Evolutionary conservation across 1,140 invertebrate species (phyloP).

Genomic region (Triops cancriformis): DNA sequence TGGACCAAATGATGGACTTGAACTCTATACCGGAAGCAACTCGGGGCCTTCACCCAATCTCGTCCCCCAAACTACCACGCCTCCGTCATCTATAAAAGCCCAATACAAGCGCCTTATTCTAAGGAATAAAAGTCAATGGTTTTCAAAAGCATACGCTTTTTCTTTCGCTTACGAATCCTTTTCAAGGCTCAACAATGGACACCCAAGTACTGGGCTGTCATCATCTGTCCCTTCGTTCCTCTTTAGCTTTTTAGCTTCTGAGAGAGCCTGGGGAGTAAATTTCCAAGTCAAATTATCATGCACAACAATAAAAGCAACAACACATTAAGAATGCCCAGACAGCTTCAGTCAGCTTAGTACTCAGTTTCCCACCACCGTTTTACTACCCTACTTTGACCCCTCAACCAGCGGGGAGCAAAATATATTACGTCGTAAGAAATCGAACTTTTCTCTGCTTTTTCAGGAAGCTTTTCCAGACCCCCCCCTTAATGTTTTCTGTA

Average conservation of each 20-base stretch:
- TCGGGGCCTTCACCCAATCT: neutral
- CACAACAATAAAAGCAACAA: neutral
- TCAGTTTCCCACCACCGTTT: neutral
- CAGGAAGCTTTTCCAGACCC: too few species aligned
- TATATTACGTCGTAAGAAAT: too few species aligned
- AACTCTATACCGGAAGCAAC: conserved; percentile 9
- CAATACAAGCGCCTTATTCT: neutral
- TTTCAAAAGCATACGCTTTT: neutral
- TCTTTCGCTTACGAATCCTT: neutral
- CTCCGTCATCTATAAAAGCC: neutral
- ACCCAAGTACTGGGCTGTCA: neutral
- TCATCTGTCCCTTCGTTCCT: neutral
- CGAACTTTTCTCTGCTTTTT: too few species aligned
- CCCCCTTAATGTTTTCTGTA: too few species aligned
- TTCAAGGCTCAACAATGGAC: neutral
- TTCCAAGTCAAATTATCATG: neutral
- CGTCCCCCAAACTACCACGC: neutral
- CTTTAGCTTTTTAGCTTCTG: conserved; percentile 8
- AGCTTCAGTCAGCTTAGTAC: neutral
- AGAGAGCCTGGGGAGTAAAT: neutral
- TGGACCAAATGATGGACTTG: neutral
- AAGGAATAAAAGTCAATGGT: neutral
- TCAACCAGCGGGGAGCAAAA: too few species aligned
- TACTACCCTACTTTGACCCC: neutral
- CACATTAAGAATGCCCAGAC: neutral